Conservation (phyloP, 2,888 invertebrate species). For the Leptinotarsa rubiginosa region DNA sequence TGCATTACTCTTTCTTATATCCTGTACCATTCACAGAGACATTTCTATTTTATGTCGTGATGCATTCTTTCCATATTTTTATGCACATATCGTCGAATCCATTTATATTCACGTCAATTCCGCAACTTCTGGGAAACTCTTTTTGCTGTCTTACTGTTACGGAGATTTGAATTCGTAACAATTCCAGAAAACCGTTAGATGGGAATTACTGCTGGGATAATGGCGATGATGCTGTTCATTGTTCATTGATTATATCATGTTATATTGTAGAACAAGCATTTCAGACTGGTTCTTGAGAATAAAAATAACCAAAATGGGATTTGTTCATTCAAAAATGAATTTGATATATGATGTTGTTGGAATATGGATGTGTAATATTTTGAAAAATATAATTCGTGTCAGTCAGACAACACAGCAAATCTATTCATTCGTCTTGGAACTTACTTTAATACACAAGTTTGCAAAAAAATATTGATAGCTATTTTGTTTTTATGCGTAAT, state of each 20-base stretch:
- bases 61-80: slow-evolving; percentile 48
- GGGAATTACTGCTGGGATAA: neutral
- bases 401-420: too few relatives aligned
- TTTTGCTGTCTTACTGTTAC: slow-evolving; percentile 20
- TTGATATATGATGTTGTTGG: too few relatives aligned
- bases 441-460: too few relatives aligned
- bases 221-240: neutral
- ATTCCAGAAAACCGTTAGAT: slow-evolving; percentile 1
- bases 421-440: too few relatives aligned
- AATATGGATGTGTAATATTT: too few relatives aligned
- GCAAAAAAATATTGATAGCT: too few relatives aligned
- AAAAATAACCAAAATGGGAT: too few relatives aligned
- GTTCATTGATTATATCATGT: neutral
- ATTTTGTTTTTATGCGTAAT: too few relatives aligned
- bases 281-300: too few relatives aligned
- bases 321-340: too few relatives aligned
- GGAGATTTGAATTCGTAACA: slow-evolving; percentile 24
- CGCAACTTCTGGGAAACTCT: slow-evolving; percentile 28
- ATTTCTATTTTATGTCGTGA: slow-evolving; percentile 36
- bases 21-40: slow-evolving; percentile 32
- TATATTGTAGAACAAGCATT: too few relatives aligned
- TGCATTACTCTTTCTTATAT: slow-evolving; percentile 28
- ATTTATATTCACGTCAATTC: slow-evolving; percentile 42
- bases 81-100: slow-evolving; percentile 51
- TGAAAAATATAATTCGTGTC: too few relatives aligned